Conservation (phyloP, 2,113 vertebrate genomes). For the Callaeas wilsoni region DNA sequence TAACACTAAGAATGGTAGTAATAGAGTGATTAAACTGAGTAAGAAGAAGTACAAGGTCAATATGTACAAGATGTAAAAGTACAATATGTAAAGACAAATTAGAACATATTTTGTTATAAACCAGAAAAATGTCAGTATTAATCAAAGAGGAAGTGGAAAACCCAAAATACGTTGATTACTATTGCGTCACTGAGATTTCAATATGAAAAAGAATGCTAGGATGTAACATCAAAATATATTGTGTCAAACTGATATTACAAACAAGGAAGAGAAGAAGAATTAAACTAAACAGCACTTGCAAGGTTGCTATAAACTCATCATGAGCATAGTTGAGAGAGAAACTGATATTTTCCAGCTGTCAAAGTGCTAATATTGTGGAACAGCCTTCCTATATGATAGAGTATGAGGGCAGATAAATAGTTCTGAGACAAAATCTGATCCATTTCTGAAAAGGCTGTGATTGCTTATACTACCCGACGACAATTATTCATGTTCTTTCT, state of each 20-base stretch:
- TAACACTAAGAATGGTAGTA: not conserved
- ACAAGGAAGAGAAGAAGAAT: not conserved
- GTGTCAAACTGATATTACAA: not conserved
- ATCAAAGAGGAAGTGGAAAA: not conserved
- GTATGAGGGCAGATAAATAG: not conserved
- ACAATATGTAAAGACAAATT: not conserved
- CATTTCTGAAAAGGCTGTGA: not conserved
- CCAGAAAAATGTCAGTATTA: not conserved
- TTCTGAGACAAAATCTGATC: not conserved
- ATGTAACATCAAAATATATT: not conserved
- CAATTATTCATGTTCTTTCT: not conserved
- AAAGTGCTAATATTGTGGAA: not conserved
- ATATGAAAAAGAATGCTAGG: not conserved
- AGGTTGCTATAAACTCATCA: not conserved
- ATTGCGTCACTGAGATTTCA: not conserved
- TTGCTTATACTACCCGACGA: not conserved
- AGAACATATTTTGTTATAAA: not conserved
- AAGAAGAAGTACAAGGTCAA: not conserved
- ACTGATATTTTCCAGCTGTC: not conserved
- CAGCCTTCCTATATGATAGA: not conserved
- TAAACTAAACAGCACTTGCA: not conserved
- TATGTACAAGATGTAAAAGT: not conserved
- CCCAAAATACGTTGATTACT: not conserved
- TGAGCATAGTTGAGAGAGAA: not conserved
- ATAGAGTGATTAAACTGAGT: not conserved